Evolutionary conservation across 2,113 vertebrate genomes (phyloP).

Genomic region (Fregetta grallaria): DNA sequence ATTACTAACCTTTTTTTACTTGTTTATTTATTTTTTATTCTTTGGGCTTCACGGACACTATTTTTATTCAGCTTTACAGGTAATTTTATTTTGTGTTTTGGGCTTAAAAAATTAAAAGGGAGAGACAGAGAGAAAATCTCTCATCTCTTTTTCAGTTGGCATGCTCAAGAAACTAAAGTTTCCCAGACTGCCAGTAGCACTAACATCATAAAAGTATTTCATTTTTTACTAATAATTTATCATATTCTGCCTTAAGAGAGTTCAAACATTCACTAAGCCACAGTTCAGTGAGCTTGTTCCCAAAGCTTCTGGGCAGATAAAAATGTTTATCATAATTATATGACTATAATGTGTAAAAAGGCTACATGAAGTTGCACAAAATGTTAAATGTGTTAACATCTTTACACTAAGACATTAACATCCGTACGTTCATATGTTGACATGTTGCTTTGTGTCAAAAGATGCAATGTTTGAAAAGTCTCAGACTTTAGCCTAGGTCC

Average conservation of each 20-base stretch:
- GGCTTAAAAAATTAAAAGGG: not conserved
- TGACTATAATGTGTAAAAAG: not conserved
- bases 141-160: not conserved
- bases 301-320: slow-evolving; percentile 2
- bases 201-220: not conserved
- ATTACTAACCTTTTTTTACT: not conserved
- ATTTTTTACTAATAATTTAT: slow-evolving; percentile 43
- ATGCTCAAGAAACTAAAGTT: not conserved
- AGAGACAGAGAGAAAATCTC: not conserved
- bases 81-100: not conserved
- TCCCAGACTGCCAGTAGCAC: slow-evolving; percentile 1
- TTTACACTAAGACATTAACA: not conserved
- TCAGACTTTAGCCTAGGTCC: not conserved
- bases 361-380: not conserved
- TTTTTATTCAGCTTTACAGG: not conserved
- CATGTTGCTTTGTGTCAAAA: not conserved
- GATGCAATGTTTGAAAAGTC: not conserved
- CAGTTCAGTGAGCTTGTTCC: slow-evolving; percentile 1
- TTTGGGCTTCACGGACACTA: not conserved
- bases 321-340: slow-evolving; percentile 9
- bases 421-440: not conserved
- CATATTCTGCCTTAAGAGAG: slow-evolving; percentile 4
- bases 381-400: not conserved
- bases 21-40: not conserved
- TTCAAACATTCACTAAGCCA: slow-evolving; percentile 36